A percentile compares a stretch with the other conserved stretches of the same genome.
Evolutionary conservation across 2,113 vertebrate genomes (phyloP).

Genomic region (Notothenia coriiceps): DNA sequence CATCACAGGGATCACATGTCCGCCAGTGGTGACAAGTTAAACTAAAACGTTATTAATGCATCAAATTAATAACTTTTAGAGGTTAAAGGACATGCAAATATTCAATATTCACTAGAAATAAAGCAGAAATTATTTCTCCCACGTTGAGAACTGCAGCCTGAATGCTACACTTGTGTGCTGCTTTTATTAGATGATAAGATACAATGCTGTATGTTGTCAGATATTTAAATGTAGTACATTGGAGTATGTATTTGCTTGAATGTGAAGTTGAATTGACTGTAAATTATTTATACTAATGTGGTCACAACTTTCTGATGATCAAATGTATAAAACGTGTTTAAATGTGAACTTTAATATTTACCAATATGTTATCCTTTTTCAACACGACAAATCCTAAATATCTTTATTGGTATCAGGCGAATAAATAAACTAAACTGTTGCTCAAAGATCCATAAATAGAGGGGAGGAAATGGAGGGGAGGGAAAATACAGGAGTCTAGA

Average conservation of each 20-base stretch:
- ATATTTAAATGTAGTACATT: background rate
- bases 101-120: background rate
- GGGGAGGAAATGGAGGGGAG: conserved; percentile 23
- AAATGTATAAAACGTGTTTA: background rate
- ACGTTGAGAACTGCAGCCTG: background rate
- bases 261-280: background rate
- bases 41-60: background rate
- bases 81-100: background rate
- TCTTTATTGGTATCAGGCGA: conserved; percentile 20
- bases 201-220: background rate
- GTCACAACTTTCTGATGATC: too few relatives aligned
- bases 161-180: background rate
- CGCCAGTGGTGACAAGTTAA: background rate
- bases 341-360: background rate
- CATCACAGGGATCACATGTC: background rate
- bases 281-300: background rate
- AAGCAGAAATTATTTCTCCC: background rate
- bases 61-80: conserved; percentile 5
- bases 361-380: background rate
- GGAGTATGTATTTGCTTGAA: background rate
- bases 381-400: conserved; percentile 2
- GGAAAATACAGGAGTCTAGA: conserved; percentile 33
- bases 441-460: conserved; percentile 58
- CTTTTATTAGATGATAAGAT: conserved; percentile 4
- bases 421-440: conserved; percentile 34